Percentiles rank a stretch among this genome's conserved stretches.
Conservation (phyloP, 2,888 invertebrate species). For the Hypselothyrea guttata region DNA sequence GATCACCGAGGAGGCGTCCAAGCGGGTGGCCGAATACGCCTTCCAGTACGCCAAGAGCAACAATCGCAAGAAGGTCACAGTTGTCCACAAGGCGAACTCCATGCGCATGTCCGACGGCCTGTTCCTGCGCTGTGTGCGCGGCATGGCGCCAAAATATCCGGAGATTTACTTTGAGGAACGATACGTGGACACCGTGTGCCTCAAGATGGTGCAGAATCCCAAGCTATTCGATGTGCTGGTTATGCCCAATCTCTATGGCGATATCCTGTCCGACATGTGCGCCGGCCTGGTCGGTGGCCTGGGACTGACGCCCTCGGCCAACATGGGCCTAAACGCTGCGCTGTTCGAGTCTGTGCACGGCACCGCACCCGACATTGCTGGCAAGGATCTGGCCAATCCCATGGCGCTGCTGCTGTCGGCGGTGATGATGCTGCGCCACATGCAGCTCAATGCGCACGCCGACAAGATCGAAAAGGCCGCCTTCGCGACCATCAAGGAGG, state of each 20-base stretch:
- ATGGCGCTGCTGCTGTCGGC: slow-evolving; percentile 97
- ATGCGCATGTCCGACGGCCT: slow-evolving; percentile 99
- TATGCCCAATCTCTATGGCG: slow-evolving; percentile 99
- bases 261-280: slow-evolving; percentile 99
- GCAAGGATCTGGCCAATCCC: slow-evolving; percentile 99
- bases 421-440: slow-evolving; percentile 99
- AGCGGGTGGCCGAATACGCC: slow-evolving; percentile 98
- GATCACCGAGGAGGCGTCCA: slow-evolving; percentile 98
- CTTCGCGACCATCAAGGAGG: slow-evolving; percentile 92
- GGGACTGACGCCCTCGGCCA: slow-evolving; percentile 98
- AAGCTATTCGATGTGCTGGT: slow-evolving; percentile 98
- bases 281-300: slow-evolving; percentile 99
- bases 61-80: slow-evolving; percentile 95
- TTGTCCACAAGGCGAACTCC: slow-evolving; percentile 99
- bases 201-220: slow-evolving; percentile 99
- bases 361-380: slow-evolving; percentile 98
- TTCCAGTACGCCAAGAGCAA: slow-evolving; percentile 97
- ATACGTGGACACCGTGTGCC: slow-evolving; percentile 99
- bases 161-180: slow-evolving; percentile 98
- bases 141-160: slow-evolving; percentile 94
- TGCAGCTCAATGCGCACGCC: slow-evolving; percentile 91
- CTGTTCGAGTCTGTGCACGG: slow-evolving; percentile 99
- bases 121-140: slow-evolving; percentile 97
- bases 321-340: slow-evolving; percentile 98
- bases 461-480: slow-evolving; percentile 92